Conservation (phyloP, 2,888 invertebrate genomes). For the Pogonocherus hispidulus region DNA sequence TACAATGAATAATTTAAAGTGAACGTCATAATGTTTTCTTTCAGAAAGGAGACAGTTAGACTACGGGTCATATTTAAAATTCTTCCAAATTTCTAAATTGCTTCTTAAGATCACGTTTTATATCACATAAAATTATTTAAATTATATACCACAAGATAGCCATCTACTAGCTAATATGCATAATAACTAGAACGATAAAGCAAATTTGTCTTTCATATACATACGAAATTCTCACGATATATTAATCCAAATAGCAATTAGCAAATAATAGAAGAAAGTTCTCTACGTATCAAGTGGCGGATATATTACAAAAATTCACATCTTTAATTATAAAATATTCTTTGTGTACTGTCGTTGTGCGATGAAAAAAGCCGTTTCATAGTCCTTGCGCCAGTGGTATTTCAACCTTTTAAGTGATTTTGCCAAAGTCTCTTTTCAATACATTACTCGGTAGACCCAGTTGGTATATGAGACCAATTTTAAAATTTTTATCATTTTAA, state of each 20-base stretch:
- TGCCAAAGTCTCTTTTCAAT: too few species aligned
- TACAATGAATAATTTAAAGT: too few species aligned
- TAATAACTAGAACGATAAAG: constrained; percentile 5
- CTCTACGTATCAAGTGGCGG: background rate
- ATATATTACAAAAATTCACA: constrained; percentile 11
- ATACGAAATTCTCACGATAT: constrained; percentile 13
- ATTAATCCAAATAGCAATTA: constrained; percentile 3
- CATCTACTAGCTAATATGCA: background rate
- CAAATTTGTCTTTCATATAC: background rate
- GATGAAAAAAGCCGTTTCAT: background rate
- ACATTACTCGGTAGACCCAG: too few species aligned
- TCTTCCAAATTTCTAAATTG: background rate
- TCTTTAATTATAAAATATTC: constrained; percentile 3
- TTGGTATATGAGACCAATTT: too few species aligned
- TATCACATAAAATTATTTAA: constrained; percentile 9
- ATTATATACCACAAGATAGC: constrained; percentile 2
- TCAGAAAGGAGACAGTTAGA: background rate
- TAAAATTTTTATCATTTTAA: too few species aligned
- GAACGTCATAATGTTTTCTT: background rate
- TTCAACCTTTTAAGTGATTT: background rate
- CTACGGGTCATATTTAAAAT: background rate
- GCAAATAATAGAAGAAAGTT: constrained; percentile 12
- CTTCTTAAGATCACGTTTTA: constrained; percentile 4
- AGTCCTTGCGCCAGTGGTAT: constrained; percentile 6
- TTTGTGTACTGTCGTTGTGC: background rate